phyloP scores from a whole-genome alignment of 2,797 vertebrate genomes.

The Anisognathus igniventris region DNA sequence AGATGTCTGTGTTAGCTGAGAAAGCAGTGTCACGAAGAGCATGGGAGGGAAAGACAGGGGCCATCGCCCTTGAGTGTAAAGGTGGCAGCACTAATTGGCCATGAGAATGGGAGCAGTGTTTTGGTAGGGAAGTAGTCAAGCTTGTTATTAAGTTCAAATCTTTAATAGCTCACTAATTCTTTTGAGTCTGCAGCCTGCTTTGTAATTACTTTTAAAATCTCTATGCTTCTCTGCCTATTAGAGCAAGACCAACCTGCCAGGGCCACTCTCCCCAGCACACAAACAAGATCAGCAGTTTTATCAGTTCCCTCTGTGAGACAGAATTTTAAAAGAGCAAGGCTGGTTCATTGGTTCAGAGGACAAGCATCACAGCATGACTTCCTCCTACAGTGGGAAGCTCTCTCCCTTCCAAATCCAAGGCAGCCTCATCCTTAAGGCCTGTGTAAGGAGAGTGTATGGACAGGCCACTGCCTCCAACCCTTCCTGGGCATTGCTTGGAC shows the following conservation, averaged over 20 bases:
- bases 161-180: slow-evolving; percentile 49
- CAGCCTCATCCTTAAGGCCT: background rate
- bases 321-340: background rate
- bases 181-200: slow-evolving; percentile 14
- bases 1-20: background rate
- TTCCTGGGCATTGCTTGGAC: background rate
- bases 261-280: background rate
- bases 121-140: slow-evolving; percentile 7
- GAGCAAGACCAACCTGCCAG: background rate
- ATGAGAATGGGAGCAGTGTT: slow-evolving; percentile 9
- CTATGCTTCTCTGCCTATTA: background rate
- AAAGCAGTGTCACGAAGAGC: background rate
- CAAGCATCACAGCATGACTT: background rate
- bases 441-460: no score
- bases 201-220: slow-evolving; percentile 31
- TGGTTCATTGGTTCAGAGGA: background rate
- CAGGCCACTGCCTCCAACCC: fast-evolving
- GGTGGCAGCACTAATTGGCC: slow-evolving; percentile 25
- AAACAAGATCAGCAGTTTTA: slow-evolving; percentile 10
- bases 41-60: background rate
- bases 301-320: background rate
- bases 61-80: slow-evolving; percentile 8
- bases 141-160: slow-evolving; percentile 45
- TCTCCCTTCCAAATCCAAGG: background rate
- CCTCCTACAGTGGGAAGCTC: background rate